Percentiles rank a stretch among this genome's conserved stretches.
Evolutionary conservation across 1,140 invertebrate genomes (phyloP).

Genomic region (Bombus cullumanus): DNA sequence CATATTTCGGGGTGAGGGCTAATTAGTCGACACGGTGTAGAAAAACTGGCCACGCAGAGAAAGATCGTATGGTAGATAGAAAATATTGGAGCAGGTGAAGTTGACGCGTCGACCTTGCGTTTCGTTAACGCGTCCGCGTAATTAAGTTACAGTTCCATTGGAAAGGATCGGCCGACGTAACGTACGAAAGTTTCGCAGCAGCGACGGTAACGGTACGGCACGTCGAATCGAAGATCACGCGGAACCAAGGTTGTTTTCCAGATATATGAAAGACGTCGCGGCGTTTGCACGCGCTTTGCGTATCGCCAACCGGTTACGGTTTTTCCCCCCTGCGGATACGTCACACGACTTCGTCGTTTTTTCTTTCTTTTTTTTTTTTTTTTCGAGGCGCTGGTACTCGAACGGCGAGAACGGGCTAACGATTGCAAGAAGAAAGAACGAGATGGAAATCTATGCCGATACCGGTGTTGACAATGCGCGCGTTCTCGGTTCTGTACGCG

Average conservation of each 20-base stretch:
- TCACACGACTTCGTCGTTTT: not conserved
- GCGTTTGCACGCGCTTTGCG: not conserved
- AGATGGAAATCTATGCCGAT: not conserved
- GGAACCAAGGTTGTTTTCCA: no score
- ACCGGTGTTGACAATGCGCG: slow-evolving; percentile 3
- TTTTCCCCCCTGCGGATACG: not conserved
- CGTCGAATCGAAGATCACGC: no score
- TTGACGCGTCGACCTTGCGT: slow-evolving; percentile 15
- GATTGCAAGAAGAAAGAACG: not conserved
- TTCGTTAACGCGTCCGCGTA: not conserved
- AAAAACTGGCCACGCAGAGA: not conserved
- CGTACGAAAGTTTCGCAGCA: no score
- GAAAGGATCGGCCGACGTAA: no score
- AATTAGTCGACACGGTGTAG: slow-evolving; percentile 33
- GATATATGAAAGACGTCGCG: not conserved
- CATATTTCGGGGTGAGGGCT: slow-evolving; percentile 21
- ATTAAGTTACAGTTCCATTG: no score
- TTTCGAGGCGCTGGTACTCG: not conserved
- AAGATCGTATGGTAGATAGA: slow-evolving; percentile 29
- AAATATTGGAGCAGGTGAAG: slow-evolving; percentile 24
- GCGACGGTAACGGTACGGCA: no score
- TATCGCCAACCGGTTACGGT: slow-evolving; percentile 14
- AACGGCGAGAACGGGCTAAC: no score
- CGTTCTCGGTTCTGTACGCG: not conserved
- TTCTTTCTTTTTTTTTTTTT: not conserved